Conservation (phyloP, 2,888 invertebrate species). For the Tuta absoluta region DNA sequence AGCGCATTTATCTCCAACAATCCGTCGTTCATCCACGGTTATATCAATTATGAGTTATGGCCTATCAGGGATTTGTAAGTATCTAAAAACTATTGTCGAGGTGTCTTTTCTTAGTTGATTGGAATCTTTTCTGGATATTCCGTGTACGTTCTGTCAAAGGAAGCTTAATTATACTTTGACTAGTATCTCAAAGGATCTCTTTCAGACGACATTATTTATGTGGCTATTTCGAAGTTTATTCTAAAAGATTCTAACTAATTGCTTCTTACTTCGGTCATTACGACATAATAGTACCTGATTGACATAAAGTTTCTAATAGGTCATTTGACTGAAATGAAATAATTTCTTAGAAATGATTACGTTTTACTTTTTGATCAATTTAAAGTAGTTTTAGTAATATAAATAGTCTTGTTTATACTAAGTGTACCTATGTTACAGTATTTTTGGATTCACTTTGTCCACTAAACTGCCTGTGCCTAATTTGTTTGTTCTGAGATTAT, state of each 20-base stretch:
- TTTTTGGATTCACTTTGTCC: no score
- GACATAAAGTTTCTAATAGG: no score
- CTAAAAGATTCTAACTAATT: background rate
- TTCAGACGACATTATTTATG: background rate
- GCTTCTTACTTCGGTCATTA: background rate
- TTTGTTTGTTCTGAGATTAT: no score
- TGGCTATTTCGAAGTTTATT: background rate
- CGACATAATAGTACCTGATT: background rate
- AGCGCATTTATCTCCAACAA: constrained; percentile 50
- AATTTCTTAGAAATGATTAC: no score
- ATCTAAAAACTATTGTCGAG: constrained; percentile 4
- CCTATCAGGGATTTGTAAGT: constrained; percentile 11
- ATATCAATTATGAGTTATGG: constrained; percentile 54
- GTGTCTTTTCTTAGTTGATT: constrained; percentile 2
- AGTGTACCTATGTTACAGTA: no score
- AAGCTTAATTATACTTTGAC: constrained; percentile 15
- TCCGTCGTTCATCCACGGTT: constrained; percentile 48
- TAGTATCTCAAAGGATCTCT: background rate
- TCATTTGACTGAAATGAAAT: no score
- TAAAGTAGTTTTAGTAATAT: no score
- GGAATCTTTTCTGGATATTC: constrained; percentile 3
- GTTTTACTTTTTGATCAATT: no score
- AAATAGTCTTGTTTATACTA: no score
- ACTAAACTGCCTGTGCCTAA: no score
- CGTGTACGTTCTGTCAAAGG: background rate